Base-by-base conservation (phyloP, 2,113 vertebrate genomes). In the Galeopterus variegatus region DNA sequence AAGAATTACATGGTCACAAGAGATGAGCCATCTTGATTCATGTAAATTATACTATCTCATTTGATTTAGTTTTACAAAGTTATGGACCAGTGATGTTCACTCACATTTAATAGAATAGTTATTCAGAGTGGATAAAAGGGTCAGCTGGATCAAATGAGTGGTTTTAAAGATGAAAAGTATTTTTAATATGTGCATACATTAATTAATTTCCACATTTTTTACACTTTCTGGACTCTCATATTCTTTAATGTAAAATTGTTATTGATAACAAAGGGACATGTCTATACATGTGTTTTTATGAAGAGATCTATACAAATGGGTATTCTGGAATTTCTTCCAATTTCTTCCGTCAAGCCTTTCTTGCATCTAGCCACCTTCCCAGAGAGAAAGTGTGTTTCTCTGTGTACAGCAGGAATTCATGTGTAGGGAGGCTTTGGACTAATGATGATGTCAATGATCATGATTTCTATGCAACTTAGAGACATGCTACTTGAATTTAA, bases 41-140 rank as follows among this genome's bases (percentile, higher is more conserved):
- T 62, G 2, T 36, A 88, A 89, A 90, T 87, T 62, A 90, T 1
- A 62, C 8, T 36, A 86, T 54, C 52, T 64, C 65, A 93, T 82
- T 89, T 80, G 33, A 92, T 77, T n/a, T 94, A 50, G 19, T 91
- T 96, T 93, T 93, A 93, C 62, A 94, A 88, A 94, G n/a, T 88
- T 89, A 88, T 19, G 19, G 54, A 56, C 50, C 8, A 65, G 50
- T 21, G 48, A 69, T 93, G 14, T 76, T 89, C 48, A 82, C 70
- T 92, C 33, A 81, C 28, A 80, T 80, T 87, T 92, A 88, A 88
- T 23, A 93, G 36, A 80, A 58, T 36, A 67, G 11, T 85, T 45
- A 58, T 62, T 95, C 67, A 87, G 56, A 73, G 65, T 18, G 45
- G 31, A 90, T 70, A 77, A 82, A 87, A 97, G 0, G 90, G 23